Conservation (phyloP, 1,140 invertebrate genomes). For the Scaptodrosophila lebanonensis region DNA sequence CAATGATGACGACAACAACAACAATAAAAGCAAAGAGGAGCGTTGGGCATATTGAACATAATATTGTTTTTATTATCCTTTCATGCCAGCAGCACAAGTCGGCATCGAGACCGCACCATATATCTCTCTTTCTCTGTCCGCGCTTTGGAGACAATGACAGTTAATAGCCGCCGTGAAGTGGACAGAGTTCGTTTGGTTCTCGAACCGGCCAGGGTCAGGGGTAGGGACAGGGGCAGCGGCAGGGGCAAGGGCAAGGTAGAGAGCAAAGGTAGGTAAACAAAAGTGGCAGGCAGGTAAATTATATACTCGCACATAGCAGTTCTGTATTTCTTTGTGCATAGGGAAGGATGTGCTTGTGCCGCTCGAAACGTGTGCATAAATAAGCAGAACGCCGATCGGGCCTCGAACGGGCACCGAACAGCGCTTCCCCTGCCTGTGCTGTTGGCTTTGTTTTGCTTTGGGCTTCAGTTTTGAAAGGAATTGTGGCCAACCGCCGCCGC, state of each 20-base stretch:
- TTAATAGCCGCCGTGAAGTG: slow-evolving; percentile 51
- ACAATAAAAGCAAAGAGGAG: not conserved
- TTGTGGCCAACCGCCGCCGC: slow-evolving; percentile 14
- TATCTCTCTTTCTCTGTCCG: slow-evolving; percentile 4
- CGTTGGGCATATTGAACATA: slow-evolving; percentile 65
- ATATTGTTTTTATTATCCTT: slow-evolving; percentile 71
- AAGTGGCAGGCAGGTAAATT: too few relatives aligned
- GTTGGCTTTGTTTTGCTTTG: slow-evolving; percentile 29
- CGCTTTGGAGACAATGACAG: slow-evolving; percentile 45
- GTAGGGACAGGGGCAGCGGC: not conserved
- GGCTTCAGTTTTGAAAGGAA: slow-evolving; percentile 58
- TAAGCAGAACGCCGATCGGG: slow-evolving; percentile 29
- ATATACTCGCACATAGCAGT: too few relatives aligned
- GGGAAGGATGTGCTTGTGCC: slow-evolving; percentile 7
- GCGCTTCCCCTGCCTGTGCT: slow-evolving; percentile 38
- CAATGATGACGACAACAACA: not conserved
- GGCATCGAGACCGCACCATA: slow-evolving; percentile 9
- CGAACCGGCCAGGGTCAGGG: not conserved
- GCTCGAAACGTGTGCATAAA: slow-evolving; percentile 56
- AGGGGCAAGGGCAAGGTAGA: not conserved
- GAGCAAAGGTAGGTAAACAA: too few relatives aligned
- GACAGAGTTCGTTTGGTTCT: too few relatives aligned
- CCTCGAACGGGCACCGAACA: slow-evolving; percentile 1
- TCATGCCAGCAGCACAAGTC: slow-evolving; percentile 35
- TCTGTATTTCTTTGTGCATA: too few relatives aligned